Evolutionary conservation across 1,140 invertebrate species (phyloP), one percentile per base, ranked within the genome.

Genomic region (Drosophila ananassae): DNA sequence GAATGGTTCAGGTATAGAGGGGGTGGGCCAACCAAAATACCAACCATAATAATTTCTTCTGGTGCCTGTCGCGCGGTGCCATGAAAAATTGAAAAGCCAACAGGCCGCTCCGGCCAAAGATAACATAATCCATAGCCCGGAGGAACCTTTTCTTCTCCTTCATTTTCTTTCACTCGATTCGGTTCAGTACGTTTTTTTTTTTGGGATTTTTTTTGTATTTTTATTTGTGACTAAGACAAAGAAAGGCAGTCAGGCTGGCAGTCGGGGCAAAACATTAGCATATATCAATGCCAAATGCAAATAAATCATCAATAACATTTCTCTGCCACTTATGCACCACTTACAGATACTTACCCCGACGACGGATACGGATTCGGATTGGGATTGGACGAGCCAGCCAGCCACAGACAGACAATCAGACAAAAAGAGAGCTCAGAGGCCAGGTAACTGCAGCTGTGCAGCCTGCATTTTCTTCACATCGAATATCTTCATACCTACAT

Each of bases 251-350:
- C 8, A 54, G 61, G 10, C 10, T 64, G 58, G 7, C 17, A 58
- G 46, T 50, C 30, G 55, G 51, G 75, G 62, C 72, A 80, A 83
- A 79, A 90, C 87, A 90, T 90, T 90, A 90, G 87, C 87, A 90
- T 90, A 90, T 90, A 90, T 90, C 87, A 90, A 90, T 90, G 87
- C 87, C 87, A 90, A 89, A 87, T 87, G 87, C 87, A 90, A 90
- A 90, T 90, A 90, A 90, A 90, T 90, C 87, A 90, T 90, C 87
- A 90, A 90, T 90, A 90, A 90, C 85, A 85, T 90, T 90, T 83
- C 77, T 78, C 68, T 82, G 75, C 84, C 83, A 89, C 83, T 89
- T 89, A 89, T 89, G 83, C 83, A 89, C 83, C 83, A 87, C 76
- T 90, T 90, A 90, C 87, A 90, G 87, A 87, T 90, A 90, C 82